These are phyloP conservation scores for Amphipyra tragopoginis DNA, from an alignment of 2,888 invertebrate species.

Conservation along the genomic window DNA sequence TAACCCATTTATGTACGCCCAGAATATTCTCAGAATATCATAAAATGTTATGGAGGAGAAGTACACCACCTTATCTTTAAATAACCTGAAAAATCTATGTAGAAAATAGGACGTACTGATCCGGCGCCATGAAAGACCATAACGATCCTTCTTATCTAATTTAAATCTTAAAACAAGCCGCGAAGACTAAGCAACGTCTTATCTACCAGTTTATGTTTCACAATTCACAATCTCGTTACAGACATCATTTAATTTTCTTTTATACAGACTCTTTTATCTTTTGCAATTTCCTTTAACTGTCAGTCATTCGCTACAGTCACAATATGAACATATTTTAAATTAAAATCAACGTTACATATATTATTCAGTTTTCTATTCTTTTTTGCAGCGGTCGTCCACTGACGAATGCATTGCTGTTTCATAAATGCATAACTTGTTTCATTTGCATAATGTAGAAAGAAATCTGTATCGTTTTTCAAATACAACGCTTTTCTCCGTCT, in stretches of 20 bases:
- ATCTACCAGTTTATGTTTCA: slow-evolving; percentile 22
- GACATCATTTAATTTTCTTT: slow-evolving; percentile 29
- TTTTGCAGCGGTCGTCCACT: not conserved
- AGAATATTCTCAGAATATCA: no score
- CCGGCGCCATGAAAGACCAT: not conserved
- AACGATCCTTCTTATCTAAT: slow-evolving; percentile 8
- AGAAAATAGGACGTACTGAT: not conserved
- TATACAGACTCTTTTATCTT: slow-evolving; percentile 18
- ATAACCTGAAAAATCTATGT: not conserved
- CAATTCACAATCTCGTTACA: slow-evolving; percentile 30
- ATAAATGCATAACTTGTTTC: slow-evolving; percentile 13
- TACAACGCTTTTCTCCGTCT: no score
- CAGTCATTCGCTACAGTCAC: slow-evolving; percentile 10
- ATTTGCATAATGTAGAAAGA: slow-evolving; percentile 18
- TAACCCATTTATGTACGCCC: no score
- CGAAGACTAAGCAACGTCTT: slow-evolving; percentile 8
- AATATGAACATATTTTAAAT: slow-evolving; percentile 14
- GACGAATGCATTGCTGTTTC: slow-evolving; percentile 5
- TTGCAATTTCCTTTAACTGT: slow-evolving; percentile 21
- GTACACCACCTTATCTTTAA: not conserved
- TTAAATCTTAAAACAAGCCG: slow-evolving; percentile 10
- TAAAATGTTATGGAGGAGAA: no score
- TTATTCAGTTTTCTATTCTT: slow-evolving; percentile 8
- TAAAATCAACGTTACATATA: slow-evolving; percentile 9
- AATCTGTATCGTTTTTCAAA: slow-evolving; percentile 20